Percentiles rank a stretch among this genome's conserved stretches.
phyloP scores from a whole-genome alignment of 1,140 invertebrate species.

The Lepeophtheirus salmonis region DNA sequence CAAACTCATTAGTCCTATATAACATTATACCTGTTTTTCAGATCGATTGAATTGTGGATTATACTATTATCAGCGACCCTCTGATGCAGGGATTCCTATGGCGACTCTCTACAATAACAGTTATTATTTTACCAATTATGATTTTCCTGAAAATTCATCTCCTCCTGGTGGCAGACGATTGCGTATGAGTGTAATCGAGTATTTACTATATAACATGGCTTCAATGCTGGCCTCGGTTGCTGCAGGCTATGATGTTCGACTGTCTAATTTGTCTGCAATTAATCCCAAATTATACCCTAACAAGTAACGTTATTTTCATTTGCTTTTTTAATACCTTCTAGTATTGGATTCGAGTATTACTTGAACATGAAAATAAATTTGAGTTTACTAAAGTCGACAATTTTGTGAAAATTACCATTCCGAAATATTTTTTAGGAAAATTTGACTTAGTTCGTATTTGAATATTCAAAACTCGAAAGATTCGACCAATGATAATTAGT shows the following conservation, averaged over 20 bases:
- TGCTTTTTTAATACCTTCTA: no score
- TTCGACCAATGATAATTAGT: no score
- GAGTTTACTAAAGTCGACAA: no score
- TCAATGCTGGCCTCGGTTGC: constrained; percentile 68
- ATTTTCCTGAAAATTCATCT: neutral
- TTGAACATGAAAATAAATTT: no score
- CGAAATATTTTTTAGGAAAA: no score
- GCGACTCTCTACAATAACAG: neutral
- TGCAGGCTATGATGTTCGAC: constrained; percentile 69
- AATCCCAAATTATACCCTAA: constrained; percentile 53
- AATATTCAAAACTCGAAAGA: no score
- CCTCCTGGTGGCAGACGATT: neutral
- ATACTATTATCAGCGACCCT: neutral
- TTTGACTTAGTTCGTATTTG: no score
- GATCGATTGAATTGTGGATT: neutral
- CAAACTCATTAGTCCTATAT: no score
- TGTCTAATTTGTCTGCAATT: constrained; percentile 60
- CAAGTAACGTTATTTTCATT: no score
- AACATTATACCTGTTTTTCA: no score
- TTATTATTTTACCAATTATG: neutral
- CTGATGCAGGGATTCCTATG: neutral
- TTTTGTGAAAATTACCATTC: no score
- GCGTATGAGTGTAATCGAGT: constrained; percentile 45
- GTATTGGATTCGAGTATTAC: no score
- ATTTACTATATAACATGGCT: constrained; percentile 70